These are phyloP conservation scores for Byasa hedistus DNA, from an alignment of 2,888 invertebrate species.

Conservation along the genomic window DNA sequence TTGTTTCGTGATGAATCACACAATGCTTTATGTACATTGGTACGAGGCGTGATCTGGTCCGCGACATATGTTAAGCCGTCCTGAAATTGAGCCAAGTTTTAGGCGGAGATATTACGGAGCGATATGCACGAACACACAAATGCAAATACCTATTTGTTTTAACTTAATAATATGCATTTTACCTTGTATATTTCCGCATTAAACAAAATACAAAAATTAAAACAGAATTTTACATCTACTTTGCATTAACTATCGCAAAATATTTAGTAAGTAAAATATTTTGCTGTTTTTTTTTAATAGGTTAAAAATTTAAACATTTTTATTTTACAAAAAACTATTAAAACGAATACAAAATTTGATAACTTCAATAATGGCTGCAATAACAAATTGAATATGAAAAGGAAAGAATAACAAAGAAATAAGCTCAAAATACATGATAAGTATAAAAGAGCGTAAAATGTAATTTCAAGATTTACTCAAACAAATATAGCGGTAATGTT, in stretches of 20 bases:
- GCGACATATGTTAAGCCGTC: slow-evolving; percentile 24
- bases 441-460: background rate
- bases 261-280: too few relatives aligned
- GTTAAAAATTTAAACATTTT: too few relatives aligned
- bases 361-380: too few relatives aligned
- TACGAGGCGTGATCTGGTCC: slow-evolving; percentile 14
- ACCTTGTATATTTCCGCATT: background rate
- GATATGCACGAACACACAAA: slow-evolving; percentile 22
- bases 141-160: slow-evolving; percentile 13
- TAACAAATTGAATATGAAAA: too few relatives aligned
- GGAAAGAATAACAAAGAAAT: too few relatives aligned
- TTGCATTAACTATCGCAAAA: background rate
- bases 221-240: background rate
- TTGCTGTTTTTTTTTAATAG: too few relatives aligned
- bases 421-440: background rate
- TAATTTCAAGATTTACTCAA: background rate
- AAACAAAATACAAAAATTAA: background rate
- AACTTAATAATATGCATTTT: slow-evolving; percentile 3
- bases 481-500: background rate
- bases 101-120: slow-evolving; percentile 17
- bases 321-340: too few relatives aligned
- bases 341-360: too few relatives aligned
- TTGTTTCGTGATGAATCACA: slow-evolving; percentile 3
- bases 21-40: slow-evolving; percentile 16
- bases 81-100: slow-evolving; percentile 27